Conservation (phyloP, 1,140 invertebrate species). For the Frieseomelitta varia region DNA sequence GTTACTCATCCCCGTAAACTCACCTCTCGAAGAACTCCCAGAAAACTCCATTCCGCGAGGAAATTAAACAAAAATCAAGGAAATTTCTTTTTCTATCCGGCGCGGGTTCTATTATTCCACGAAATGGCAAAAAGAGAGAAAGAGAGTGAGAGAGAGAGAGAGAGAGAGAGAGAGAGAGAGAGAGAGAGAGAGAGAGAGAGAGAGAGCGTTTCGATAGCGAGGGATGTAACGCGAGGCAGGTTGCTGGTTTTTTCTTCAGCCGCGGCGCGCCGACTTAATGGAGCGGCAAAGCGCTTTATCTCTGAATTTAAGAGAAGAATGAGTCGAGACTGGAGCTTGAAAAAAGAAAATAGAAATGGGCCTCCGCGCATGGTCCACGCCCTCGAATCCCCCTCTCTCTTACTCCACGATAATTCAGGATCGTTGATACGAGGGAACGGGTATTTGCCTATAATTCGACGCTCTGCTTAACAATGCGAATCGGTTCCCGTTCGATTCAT, state of each 20-base stretch:
- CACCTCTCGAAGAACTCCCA: neutral
- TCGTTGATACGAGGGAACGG: slow-evolving; percentile 28
- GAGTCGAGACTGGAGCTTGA: neutral
- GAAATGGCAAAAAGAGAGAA: neutral
- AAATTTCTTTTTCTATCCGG: neutral
- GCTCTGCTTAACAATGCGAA: slow-evolving; percentile 42
- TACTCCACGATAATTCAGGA: slow-evolving; percentile 37
- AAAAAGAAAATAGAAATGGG: slow-evolving; percentile 8
- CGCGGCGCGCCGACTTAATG: slow-evolving; percentile 18
- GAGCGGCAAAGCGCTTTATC: slow-evolving; percentile 47
- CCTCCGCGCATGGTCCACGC: neutral
- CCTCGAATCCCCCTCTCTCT: neutral
- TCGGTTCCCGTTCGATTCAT: slow-evolving; percentile 32
- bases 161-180: neutral
- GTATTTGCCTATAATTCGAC: slow-evolving; percentile 40
- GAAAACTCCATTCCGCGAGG: neutral
- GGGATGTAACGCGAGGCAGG: slow-evolving; percentile 1
- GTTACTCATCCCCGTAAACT: neutral
- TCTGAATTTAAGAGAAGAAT: slow-evolving; percentile 35
- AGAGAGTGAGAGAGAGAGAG: neutral
- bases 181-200: neutral
- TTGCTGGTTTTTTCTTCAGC: neutral
- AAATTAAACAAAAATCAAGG: too few relatives aligned
- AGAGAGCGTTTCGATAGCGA: neutral
- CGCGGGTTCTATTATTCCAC: slow-evolving; percentile 1